Conservation (phyloP, 2,888 invertebrate species). For the Anarsia innoxiella region DNA sequence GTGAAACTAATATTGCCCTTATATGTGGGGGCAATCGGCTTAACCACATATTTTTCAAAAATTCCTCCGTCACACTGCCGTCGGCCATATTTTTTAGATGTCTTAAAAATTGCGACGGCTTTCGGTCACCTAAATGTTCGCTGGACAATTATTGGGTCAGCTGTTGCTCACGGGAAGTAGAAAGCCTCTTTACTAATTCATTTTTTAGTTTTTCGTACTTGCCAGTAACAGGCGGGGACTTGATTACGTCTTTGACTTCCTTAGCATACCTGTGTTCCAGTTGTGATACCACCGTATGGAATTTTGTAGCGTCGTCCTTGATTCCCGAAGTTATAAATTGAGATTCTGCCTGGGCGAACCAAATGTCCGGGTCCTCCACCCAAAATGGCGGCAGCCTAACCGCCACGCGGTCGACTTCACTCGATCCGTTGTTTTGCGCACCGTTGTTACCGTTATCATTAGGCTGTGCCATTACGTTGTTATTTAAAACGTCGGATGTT, state of each 20-base stretch:
- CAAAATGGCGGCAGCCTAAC: not conserved
- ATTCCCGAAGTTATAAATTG: not conserved
- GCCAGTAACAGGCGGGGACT: not conserved
- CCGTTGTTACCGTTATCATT: no score
- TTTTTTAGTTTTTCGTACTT: not conserved
- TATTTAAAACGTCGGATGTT: no score
- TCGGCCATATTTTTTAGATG: not conserved
- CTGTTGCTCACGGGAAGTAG: slow-evolving; percentile 1
- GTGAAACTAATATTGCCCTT: not conserved
- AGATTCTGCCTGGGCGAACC: not conserved
- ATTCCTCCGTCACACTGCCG: not conserved
- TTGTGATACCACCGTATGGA: not conserved
- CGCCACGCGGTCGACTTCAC: not conserved
- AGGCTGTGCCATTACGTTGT: no score
- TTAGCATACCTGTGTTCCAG: not conserved
- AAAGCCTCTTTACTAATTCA: not conserved
- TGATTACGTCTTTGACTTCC: slow-evolving; percentile 1
- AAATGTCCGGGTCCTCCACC: not conserved
- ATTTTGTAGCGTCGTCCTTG: not conserved
- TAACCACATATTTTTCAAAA: not conserved
- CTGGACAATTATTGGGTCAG: not conserved
- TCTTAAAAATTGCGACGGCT: slow-evolving; percentile 5
- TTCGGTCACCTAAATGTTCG: slow-evolving; percentile 1
- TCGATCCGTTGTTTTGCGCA: no score
- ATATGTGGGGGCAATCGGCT: not conserved